Percentiles rank a stretch among this genome's conserved stretches.
phyloP scores from a whole-genome alignment of 2,888 invertebrate species.

The Hanleya hanleyi region DNA sequence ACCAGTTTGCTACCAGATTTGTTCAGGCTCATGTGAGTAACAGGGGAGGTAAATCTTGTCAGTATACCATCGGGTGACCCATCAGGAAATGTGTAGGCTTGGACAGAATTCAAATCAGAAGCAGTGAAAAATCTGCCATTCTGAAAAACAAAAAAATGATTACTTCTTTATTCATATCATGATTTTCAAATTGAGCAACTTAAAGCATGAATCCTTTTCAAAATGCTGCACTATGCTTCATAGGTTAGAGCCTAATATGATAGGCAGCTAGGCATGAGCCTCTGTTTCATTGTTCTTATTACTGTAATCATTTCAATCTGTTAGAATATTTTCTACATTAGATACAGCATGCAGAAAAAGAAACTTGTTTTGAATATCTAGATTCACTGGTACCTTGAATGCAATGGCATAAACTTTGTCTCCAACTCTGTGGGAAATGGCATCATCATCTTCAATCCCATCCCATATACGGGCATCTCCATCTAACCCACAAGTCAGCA shows the following conservation, averaged over 20 bases:
- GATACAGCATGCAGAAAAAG: too few relatives aligned
- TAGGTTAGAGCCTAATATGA: too few relatives aligned
- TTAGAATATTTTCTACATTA: too few relatives aligned
- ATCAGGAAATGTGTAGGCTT: slow-evolving; percentile 85
- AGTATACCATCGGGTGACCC: slow-evolving; percentile 88
- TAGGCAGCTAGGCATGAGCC: too few relatives aligned
- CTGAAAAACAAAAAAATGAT: too few relatives aligned
- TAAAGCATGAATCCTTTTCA: too few relatives aligned
- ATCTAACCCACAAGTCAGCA: slow-evolving; percentile 93
- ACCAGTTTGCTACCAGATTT: slow-evolving; percentile 80
- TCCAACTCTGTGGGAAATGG: slow-evolving; percentile 87
- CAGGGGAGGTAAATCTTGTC: slow-evolving; percentile 90
- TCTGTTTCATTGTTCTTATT: too few relatives aligned
- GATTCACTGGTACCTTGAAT: slow-evolving; percentile 78
- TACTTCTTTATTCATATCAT: too few relatives aligned
- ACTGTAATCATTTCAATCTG: too few relatives aligned
- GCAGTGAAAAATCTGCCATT: slow-evolving; percentile 82
- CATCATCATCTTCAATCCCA: slow-evolving; percentile 86
- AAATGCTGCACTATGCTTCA: too few relatives aligned
- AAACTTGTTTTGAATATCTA: too few relatives aligned
- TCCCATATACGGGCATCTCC: slow-evolving; percentile 94
- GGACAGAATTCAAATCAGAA: slow-evolving; percentile 88
- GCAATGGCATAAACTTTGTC: slow-evolving; percentile 86
- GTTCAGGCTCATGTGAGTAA: slow-evolving; percentile 85
- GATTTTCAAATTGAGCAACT: too few relatives aligned